Percentiles rank a stretch among this genome's conserved stretches.
Evolutionary conservation across 2,113 vertebrate genomes (phyloP).

Genomic region (Amia ocellicauda): DNA sequence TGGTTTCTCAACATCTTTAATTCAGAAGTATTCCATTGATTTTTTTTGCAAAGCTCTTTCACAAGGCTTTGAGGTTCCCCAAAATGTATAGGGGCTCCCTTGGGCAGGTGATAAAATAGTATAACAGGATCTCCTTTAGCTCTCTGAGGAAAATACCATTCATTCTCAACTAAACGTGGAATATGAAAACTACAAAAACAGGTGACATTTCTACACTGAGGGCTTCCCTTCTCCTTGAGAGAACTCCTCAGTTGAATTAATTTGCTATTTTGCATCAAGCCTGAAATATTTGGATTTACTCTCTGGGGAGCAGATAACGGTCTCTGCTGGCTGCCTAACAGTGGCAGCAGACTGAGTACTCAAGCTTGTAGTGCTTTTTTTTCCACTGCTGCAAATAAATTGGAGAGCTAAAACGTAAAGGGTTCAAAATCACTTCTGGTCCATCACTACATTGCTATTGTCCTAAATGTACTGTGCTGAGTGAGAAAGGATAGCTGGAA

Average conservation of each 20-base stretch:
- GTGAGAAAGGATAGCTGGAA: slow-evolving; percentile 40
- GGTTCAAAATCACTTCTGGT: slow-evolving; percentile 53
- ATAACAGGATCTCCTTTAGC: not conserved
- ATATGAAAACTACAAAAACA: slow-evolving; percentile 36
- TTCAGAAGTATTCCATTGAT: too few species aligned
- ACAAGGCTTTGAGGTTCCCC: too few species aligned
- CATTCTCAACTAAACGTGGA: slow-evolving; percentile 44
- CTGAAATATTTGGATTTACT: slow-evolving; percentile 68
- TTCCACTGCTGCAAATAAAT: slow-evolving; percentile 39
- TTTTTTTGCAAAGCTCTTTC: too few species aligned
- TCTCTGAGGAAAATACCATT: slow-evolving; percentile 3
- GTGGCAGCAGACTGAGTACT: slow-evolving; percentile 56
- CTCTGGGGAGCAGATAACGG: slow-evolving; percentile 45
- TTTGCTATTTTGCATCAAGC: slow-evolving; percentile 64
- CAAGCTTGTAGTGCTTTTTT: slow-evolving; percentile 65
- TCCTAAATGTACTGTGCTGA: slow-evolving; percentile 37
- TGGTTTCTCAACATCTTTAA: too few species aligned
- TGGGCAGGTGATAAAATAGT: too few species aligned
- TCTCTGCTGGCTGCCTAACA: slow-evolving; percentile 39
- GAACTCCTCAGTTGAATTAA: slow-evolving; percentile 69
- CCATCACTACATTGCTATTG: slow-evolving; percentile 43
- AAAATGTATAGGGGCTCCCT: too few species aligned
- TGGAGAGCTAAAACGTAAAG: slow-evolving; percentile 32
- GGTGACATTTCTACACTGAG: slow-evolving; percentile 51
- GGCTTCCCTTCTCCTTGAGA: slow-evolving; percentile 55